Conservation (phyloP, 2,113 vertebrate species). For the Uropsilus gracilis region DNA sequence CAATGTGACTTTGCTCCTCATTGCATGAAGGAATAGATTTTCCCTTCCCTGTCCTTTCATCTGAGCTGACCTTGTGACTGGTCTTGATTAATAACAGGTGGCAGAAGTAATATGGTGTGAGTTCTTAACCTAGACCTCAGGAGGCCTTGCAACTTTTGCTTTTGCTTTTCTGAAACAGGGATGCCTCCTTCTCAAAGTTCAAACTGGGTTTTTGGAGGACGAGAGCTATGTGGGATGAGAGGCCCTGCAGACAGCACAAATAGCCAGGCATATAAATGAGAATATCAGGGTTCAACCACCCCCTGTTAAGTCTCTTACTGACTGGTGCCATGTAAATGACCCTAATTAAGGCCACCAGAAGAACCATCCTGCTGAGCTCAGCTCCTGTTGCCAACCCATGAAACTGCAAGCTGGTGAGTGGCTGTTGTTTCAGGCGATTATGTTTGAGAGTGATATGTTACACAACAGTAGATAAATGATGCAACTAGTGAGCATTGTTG, state of each 20-base stretch:
- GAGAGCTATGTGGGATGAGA: not conserved
- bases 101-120: not conserved
- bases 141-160: not conserved
- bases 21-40: not conserved
- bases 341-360: not conserved
- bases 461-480: not conserved
- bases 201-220: not conserved
- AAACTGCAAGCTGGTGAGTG: not conserved
- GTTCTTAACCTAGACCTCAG: not conserved
- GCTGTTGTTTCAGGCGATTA: not conserved
- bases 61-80: not conserved
- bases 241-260: not conserved
- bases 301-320: not conserved
- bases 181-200: not conserved
- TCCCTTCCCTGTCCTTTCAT: not conserved
- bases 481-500: not conserved
- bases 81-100: not conserved
- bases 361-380: conserved; percentile 21
- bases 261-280: not conserved
- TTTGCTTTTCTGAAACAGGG: not conserved
- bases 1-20: not conserved
- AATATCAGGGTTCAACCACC: not conserved
- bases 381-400: not conserved
- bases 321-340: not conserved
- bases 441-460: not conserved